Base-by-base conservation (phyloP, 2,113 vertebrate genomes). In the Lophotis ruficrista region DNA sequence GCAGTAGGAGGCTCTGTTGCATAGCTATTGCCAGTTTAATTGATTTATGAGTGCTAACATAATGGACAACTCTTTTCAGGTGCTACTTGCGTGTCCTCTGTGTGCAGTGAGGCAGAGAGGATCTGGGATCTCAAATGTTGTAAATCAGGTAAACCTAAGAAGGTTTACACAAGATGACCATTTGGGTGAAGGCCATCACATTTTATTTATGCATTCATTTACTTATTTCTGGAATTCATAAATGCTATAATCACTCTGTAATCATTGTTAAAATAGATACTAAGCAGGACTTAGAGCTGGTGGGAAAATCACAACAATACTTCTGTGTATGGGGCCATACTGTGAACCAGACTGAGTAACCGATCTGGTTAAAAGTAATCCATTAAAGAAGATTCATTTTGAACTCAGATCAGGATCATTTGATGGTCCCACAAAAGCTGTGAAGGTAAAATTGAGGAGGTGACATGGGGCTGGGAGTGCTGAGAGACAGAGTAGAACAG, bases 381-480 rank as follows among this genome's bases (percentile, higher is more conserved):
- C 30, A 48, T 31, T 62, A 58, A 62, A 80, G 61, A 51, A 61
- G 4, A 10, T 37, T 71, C 17, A 48, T 27, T 43, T 51, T 25
- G 76, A 18, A 22, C 18, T 15, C 37, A 6, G 23, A 58, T 37
- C 12, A 45, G 18, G 25, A 60, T 43, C 15, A 51, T 25, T n/a
- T 61, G 48, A 27, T 45, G 24, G 47, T 53, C n/a, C 24, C 24
- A 33, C 21, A 58, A 62, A 83, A 68, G 30, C 27, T 70, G 41
- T 22, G 41, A n/a, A 72, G 41, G 43, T 33, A 76, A 9, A 87
- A 76, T 5, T 6, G 33, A 79, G n/a, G n/a, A 37, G 31, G 25
- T 60, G 33, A 35, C 41, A 5, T 12, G 12, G 12, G 38, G 4
- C 18, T 75, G 70, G 35, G 14, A 73, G 30, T 0, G 0, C 28